Percentiles rank a stretch among this genome's conserved stretches.
Conservation (phyloP, 2,113 vertebrate genomes). For the Heptranchias perlo region DNA sequence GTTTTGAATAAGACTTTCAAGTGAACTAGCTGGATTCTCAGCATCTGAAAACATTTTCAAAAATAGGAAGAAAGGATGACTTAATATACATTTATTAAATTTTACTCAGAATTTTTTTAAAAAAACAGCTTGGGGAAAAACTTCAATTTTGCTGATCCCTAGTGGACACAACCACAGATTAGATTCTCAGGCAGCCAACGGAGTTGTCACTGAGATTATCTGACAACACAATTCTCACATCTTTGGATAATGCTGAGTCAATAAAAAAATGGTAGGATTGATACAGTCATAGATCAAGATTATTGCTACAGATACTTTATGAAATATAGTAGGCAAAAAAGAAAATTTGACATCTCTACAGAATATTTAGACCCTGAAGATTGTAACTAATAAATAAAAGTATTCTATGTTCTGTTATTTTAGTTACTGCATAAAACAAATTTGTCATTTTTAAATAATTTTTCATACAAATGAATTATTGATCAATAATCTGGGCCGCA, state of each 20-base stretch:
- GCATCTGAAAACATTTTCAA: slow-evolving; percentile 58
- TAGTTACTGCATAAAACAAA: not conserved
- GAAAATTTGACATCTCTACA: not conserved
- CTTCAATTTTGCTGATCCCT: not conserved
- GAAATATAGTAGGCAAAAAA: not conserved
- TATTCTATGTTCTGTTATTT: not conserved
- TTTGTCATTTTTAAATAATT: not conserved
- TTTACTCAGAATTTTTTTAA: not conserved
- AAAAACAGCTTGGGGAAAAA: not conserved
- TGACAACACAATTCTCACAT: not conserved
- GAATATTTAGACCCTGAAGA: not conserved
- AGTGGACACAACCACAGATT: not conserved
- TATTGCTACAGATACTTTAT: not conserved
- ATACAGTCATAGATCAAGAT: not conserved
- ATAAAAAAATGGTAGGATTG: not conserved
- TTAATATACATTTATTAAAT: not conserved
- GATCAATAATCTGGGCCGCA: not conserved
- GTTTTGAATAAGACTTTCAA: slow-evolving; percentile 98
- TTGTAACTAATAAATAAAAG: not conserved
- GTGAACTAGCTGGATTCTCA: slow-evolving; percentile 83
- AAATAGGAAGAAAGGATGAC: not conserved
- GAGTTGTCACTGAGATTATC: not conserved
- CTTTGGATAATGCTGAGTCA: not conserved
- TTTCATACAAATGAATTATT: not conserved
- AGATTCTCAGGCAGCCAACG: not conserved